phyloP scores from a whole-genome alignment of 2,113 vertebrate species.

The Apodemus sylvaticus region DNA sequence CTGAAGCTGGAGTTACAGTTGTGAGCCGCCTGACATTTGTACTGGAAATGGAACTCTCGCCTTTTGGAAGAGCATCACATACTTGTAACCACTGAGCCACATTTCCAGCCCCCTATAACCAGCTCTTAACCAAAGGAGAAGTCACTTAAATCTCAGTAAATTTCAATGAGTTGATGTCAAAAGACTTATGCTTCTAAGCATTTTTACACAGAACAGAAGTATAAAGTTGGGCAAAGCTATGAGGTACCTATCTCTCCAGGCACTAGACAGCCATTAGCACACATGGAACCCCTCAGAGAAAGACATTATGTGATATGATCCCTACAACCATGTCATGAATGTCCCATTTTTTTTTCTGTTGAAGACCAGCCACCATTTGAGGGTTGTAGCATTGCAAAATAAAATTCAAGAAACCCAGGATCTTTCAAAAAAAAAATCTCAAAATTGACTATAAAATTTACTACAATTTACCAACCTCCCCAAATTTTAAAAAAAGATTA shows the following conservation, averaged over 20 bases:
- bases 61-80: neutral
- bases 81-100: neutral
- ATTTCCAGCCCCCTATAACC: neutral
- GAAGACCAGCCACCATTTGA: neutral
- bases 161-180: slow-evolving; percentile 36
- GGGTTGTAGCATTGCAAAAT: neutral
- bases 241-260: neutral
- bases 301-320: neutral
- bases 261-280: neutral
- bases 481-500: slow-evolving; percentile 17
- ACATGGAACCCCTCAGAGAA: neutral
- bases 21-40: neutral
- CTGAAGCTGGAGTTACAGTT: neutral
- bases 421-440: slow-evolving; percentile 1
- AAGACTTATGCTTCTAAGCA: slow-evolving; percentile 3
- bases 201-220: neutral
- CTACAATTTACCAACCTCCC: slow-evolving; percentile 21
- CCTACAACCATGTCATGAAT: neutral
- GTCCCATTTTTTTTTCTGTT: neutral
- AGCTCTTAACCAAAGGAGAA: neutral
- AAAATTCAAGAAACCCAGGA: neutral
- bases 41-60: neutral
- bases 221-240: slow-evolving; percentile 3
- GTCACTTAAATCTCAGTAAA: slow-evolving; percentile 27
- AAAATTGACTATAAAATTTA: slow-evolving; percentile 53